Conservation (phyloP, 2,888 invertebrate genomes). For the Stegana nigrithorax region DNA sequence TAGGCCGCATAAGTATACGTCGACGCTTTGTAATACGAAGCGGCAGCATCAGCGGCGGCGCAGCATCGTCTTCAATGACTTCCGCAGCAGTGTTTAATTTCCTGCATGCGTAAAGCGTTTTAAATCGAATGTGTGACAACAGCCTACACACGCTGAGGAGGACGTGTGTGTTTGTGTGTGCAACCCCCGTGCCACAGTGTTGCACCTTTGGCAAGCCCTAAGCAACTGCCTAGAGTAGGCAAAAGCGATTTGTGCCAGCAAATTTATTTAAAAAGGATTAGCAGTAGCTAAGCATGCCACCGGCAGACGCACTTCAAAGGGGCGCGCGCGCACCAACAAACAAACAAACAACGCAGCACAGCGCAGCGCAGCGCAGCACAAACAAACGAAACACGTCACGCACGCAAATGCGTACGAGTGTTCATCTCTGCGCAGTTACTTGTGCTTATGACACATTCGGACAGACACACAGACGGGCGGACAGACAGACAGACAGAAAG, state of each 20-base stretch:
- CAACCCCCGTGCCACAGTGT: constrained; percentile 37
- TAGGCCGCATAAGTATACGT: no score
- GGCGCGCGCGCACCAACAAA: no score
- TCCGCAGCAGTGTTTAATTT: constrained; percentile 59
- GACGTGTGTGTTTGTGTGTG: neutral
- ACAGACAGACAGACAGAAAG: constrained; percentile 11
- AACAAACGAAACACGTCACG: constrained; percentile 29
- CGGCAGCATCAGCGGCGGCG: no score
- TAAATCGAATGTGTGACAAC: constrained; percentile 30
- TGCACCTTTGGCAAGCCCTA: no score
- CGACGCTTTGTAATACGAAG: no score
- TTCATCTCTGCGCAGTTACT: no score
- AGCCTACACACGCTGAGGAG: neutral
- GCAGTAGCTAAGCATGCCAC: constrained; percentile 52
- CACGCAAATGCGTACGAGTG: no score
- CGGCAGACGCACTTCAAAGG: constrained; percentile 58
- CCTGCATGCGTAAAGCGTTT: constrained; percentile 56
- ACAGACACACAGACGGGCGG: constrained; percentile 44
- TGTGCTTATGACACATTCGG: no score
- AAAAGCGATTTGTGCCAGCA: constrained; percentile 60
- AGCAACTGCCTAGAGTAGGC: constrained; percentile 41
- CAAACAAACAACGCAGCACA: no score
- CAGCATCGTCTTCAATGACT: constrained; percentile 52
- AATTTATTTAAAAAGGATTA: constrained; percentile 64
- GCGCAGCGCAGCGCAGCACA: no score